Evolutionary conservation across 2,888 invertebrate species (phyloP).

Genomic region (Tuta absoluta): DNA sequence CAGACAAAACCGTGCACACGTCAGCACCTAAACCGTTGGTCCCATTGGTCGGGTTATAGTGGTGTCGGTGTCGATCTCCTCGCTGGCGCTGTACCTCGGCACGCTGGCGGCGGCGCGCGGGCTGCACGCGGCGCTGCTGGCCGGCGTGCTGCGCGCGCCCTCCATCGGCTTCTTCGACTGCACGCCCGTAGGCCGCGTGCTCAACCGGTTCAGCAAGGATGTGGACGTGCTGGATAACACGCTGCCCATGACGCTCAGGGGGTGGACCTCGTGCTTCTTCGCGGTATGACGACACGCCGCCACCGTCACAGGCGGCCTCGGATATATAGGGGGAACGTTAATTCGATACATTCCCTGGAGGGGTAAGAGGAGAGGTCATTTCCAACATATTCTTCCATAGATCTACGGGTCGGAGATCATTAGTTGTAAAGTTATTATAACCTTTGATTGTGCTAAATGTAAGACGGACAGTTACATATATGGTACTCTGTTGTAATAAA

Average conservation of each 20-base stretch:
- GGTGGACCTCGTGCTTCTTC: slow-evolving; percentile 85
- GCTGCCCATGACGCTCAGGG: slow-evolving; percentile 86
- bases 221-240: slow-evolving; percentile 86
- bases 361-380: too few species aligned
- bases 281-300: slow-evolving; percentile 68
- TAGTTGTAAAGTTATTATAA: too few species aligned
- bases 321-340: too few species aligned
- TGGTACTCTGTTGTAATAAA: too few species aligned
- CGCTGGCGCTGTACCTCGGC: slow-evolving; percentile 85
- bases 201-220: slow-evolving; percentile 90
- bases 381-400: too few species aligned
- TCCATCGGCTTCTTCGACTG: slow-evolving; percentile 89
- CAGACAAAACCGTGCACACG: too few species aligned
- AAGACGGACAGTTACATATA: too few species aligned
- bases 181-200: slow-evolving; percentile 88
- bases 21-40: too few species aligned
- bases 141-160: slow-evolving; percentile 84
- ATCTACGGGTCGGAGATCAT: too few species aligned
- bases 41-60: slow-evolving; percentile 67
- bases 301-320: too few species aligned
- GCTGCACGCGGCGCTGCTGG: slow-evolving; percentile 84
- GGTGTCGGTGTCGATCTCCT: slow-evolving; percentile 83
- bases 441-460: too few species aligned
- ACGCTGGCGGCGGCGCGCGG: slow-evolving; percentile 82
- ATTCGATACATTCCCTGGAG: too few species aligned